Evolutionary conservation across 1,140 invertebrate species (phyloP), one percentile per base, ranked within the genome.

Genomic region (Drosophila equinoxialis): DNA sequence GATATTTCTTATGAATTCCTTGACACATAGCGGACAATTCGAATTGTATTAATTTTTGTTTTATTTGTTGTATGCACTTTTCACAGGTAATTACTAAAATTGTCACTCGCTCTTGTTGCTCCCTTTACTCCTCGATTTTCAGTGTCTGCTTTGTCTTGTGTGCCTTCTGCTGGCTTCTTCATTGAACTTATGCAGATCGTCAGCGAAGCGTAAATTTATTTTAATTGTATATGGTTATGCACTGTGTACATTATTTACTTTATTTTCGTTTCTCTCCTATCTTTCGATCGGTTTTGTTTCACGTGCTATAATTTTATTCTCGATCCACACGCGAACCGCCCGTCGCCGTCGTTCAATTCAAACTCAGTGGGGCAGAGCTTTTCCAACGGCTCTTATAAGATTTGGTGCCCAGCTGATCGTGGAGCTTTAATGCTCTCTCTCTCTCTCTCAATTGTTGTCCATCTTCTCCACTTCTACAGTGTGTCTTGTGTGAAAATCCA

Each of bases 161-260:
- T 20, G 37, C 37, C 37, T 39, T 33, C 59, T 64, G 41, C 71
- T 54, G 54, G 65, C 54, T 77, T 68, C 83, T 78, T 84, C 81
- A 78, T 81, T 85, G 81, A 85, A 85, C 81, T 85, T 85, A 85
- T 85, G 81, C 81, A 85, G 82, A 85, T 86, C 63, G 69, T 41
- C 67, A 77, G 61, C 82, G 68, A 71, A 68, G 82, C 81, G 81
- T 85, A 72, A 82, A 85, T 85, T 84, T 74, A 85, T 78, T 85
- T 85, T 77, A 85, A 85, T 85, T 84, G 74, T 77, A 57, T 72
- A 45, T 60, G 65, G 45, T 45, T 74, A 71, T 80, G 61, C 71
- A 70, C 79, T 66, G 51, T 30, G 68, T 77, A 83, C 69, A 80
- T 80, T 83, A 74, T 87, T 63, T 87, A 81, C 79, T 82, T 82